Conservation (phyloP, 2,888 invertebrate genomes). For the Drosophila demipolita region DNA sequence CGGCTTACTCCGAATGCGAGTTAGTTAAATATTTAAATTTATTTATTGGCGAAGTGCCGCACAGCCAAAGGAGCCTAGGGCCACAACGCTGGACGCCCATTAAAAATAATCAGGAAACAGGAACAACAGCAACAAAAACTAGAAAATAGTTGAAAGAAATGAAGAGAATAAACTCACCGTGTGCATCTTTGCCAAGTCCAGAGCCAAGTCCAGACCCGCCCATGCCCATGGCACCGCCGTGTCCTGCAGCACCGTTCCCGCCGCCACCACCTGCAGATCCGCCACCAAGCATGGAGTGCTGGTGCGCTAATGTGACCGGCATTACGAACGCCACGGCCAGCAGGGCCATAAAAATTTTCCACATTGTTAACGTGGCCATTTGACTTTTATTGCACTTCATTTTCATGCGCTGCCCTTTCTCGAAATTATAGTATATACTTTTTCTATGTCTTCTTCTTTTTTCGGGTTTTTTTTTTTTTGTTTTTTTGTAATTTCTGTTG, state of each 20-base stretch:
- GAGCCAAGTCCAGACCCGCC: constrained; percentile 33
- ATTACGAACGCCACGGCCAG: constrained; percentile 63
- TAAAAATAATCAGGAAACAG: constrained; percentile 71
- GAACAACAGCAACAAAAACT: constrained; percentile 3
- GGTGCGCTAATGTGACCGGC: constrained; percentile 80
- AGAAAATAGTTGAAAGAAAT: constrained; percentile 10
- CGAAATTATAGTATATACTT: constrained; percentile 6
- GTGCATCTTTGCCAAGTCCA: constrained; percentile 79
- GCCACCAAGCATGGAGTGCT: constrained; percentile 75
- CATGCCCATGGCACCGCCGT: constrained; percentile 45
- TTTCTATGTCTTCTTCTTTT: constrained; percentile 12
- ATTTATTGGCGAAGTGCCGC: constrained; percentile 61
- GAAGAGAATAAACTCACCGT: constrained; percentile 78
- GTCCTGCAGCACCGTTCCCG: constrained; percentile 51
- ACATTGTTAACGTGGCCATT: constrained; percentile 84
- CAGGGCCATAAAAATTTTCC: constrained; percentile 83
- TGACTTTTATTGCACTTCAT: constrained; percentile 85
- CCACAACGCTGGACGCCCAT: constrained; percentile 38
- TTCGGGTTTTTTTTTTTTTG: constrained; percentile 12
- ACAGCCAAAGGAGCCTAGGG: background rate
- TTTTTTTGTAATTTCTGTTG: constrained; percentile 36
- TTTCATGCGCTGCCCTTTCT: constrained; percentile 54
- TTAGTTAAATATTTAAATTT: constrained; percentile 77
- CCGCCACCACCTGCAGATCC: constrained; percentile 34
- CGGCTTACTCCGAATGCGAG: constrained; percentile 42